These are phyloP conservation scores for Ephydatia muelleri DNA, from an alignment of 37 sponge, comb jelly and placozoan species.

Conservation along the genomic window DNA sequence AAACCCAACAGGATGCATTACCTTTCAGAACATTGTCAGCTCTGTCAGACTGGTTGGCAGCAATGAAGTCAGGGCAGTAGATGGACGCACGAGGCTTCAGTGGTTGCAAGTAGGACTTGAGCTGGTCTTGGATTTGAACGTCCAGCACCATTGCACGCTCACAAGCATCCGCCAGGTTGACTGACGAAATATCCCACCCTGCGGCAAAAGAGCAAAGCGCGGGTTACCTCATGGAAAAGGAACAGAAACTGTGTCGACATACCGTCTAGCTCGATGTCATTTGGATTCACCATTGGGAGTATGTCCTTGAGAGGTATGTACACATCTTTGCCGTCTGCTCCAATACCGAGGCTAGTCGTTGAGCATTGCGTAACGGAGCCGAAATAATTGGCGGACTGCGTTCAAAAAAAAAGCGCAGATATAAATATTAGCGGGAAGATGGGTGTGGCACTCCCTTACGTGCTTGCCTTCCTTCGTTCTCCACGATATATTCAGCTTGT, in stretches of 20 bases:
- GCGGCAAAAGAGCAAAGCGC: not conserved
- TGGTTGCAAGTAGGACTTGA: slow-evolving; percentile 63
- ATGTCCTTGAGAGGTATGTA: slow-evolving; percentile 77
- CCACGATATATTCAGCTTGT: slow-evolving; percentile 76
- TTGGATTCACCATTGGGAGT: slow-evolving; percentile 92
- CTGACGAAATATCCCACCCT: slow-evolving; percentile 84
- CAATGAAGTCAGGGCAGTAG: slow-evolving; percentile 91
- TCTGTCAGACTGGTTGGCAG: slow-evolving; percentile 83
- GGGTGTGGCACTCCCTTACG: slow-evolving; percentile 24
- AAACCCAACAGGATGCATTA: not conserved
- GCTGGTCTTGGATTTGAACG: slow-evolving; percentile 68
- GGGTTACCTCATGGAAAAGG: not conserved
- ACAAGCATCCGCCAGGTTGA: slow-evolving; percentile 78
- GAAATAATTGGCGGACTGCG: slow-evolving; percentile 77
- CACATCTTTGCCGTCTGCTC: slow-evolving; percentile 72
- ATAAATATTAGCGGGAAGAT: not conserved
- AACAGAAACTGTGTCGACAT: not conserved
- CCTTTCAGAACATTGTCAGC: slow-evolving; percentile 85
- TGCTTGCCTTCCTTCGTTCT: slow-evolving; percentile 78
- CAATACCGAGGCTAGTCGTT: slow-evolving; percentile 80
- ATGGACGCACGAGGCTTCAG: slow-evolving; percentile 88
- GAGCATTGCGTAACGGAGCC: slow-evolving; percentile 86
- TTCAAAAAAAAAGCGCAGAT: not conserved
- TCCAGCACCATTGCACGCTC: slow-evolving; percentile 69
- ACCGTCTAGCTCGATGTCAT: slow-evolving; percentile 89